A percentile compares a stretch with the other conserved stretches of the same genome.
Evolutionary conservation across 2,888 invertebrate genomes (phyloP).

Genomic region (Hirtodrosophila duncani): DNA sequence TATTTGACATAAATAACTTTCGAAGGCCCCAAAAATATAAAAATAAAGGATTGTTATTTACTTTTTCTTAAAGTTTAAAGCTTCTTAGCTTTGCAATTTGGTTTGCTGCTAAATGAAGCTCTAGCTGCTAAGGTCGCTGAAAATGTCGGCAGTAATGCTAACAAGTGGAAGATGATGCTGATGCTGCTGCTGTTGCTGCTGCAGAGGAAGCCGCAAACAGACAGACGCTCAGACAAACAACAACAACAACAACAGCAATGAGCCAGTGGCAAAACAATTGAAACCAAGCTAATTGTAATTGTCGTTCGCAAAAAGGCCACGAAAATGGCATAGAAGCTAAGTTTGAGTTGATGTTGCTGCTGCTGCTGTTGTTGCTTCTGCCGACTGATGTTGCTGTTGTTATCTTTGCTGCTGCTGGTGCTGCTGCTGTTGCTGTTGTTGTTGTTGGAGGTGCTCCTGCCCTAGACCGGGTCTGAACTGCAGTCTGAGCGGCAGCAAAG

Average conservation of each 20-base stretch:
- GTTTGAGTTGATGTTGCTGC: slow-evolving; percentile 19
- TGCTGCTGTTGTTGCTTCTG: slow-evolving; percentile 21
- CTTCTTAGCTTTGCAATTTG: slow-evolving; percentile 26
- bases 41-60: too few relatives aligned
- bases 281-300: slow-evolving; percentile 70
- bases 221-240: slow-evolving; percentile 20
- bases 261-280: slow-evolving; percentile 47
- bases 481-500: too few relatives aligned
- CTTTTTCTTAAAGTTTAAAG: not conserved
- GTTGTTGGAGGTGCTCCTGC: slow-evolving; percentile 17
- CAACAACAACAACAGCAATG: too few relatives aligned
- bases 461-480: too few relatives aligned
- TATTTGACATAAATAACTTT: too few relatives aligned
- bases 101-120: slow-evolving; percentile 23
- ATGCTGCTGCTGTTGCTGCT: slow-evolving; percentile 22
- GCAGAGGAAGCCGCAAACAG: slow-evolving; percentile 52
- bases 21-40: too few relatives aligned
- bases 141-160: slow-evolving; percentile 70
- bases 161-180: slow-evolving; percentile 40
- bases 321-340: slow-evolving; percentile 39
- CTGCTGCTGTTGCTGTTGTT: slow-evolving; percentile 1
- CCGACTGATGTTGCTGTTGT: slow-evolving; percentile 14
- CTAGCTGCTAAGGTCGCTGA: slow-evolving; percentile 64
- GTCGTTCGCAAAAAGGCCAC: slow-evolving; percentile 63
- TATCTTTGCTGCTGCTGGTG: slow-evolving; percentile 46